These are phyloP conservation scores for Calypte anna DNA, from an alignment of 2,113 vertebrate species.

Conservation along the genomic window DNA sequence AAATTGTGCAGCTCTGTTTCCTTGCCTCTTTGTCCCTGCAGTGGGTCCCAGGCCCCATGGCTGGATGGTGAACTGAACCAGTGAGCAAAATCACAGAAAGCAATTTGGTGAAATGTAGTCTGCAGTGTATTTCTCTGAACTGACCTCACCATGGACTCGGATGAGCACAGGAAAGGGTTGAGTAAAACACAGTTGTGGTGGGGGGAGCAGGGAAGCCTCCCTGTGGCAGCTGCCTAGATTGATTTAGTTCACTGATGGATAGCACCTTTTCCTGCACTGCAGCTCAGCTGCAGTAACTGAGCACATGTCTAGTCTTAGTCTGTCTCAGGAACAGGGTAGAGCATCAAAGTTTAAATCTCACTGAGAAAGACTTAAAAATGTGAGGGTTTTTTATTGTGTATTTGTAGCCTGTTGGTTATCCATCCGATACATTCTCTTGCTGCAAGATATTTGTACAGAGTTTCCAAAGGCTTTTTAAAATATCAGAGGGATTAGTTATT, in stretches of 20 bases:
- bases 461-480: not conserved
- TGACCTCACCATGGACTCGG: accelerated
- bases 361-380: not conserved
- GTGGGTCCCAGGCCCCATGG: not conserved
- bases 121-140: not conserved
- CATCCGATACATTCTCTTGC: not conserved
- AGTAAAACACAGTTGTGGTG: not conserved
- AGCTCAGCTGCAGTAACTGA: not conserved
- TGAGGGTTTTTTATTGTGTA: not conserved
- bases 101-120: not conserved
- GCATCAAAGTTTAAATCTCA: not conserved
- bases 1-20: not conserved
- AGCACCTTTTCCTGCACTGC: not conserved
- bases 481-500: not conserved
- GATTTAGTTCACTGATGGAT: not conserved
- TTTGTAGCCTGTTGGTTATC: not conserved
- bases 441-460: not conserved
- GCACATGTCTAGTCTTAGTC: not conserved
- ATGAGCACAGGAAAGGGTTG: not conserved
- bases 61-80: not conserved
- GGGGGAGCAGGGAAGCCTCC: accelerated
- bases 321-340: not conserved
- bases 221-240: not conserved
- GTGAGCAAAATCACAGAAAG: not conserved
- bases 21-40: not conserved